A percentile compares a stretch with the other conserved stretches of the same genome.
phyloP scores from a whole-genome alignment of 2,888 invertebrate species.

The Holacanthella duospinosa region DNA sequence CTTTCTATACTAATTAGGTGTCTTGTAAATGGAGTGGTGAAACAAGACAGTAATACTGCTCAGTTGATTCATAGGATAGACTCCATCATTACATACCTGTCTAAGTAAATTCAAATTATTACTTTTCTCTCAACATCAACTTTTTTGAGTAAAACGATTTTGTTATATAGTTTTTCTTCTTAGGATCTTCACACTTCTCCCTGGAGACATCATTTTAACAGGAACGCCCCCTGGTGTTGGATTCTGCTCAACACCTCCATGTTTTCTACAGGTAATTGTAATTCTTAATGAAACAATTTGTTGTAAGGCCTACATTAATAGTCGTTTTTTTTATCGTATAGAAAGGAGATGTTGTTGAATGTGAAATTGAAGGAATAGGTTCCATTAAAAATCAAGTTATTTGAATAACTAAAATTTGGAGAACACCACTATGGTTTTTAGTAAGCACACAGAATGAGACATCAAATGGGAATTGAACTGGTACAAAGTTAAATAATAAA shows the following conservation, averaged over 20 bases:
- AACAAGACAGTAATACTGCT: constrained; percentile 67
- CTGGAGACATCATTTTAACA: constrained; percentile 77
- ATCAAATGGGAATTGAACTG: too few species aligned
- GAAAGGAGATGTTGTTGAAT: constrained; percentile 66
- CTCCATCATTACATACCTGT: constrained; percentile 62
- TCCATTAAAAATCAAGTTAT: constrained; percentile 53
- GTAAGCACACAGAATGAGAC: too few species aligned
- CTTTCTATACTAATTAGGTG: constrained; percentile 49
- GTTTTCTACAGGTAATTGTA: constrained; percentile 59
- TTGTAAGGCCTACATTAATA: too few species aligned
- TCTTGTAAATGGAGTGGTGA: constrained; percentile 62
- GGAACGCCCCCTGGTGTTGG: constrained; percentile 73
- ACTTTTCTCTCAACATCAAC: too few species aligned
- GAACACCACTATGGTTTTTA: too few species aligned
- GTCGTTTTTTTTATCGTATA: too few species aligned
- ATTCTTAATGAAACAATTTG: constrained; percentile 15
- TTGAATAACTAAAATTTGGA: too few species aligned
- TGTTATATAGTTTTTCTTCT: background rate
- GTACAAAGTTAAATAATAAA: too few species aligned
- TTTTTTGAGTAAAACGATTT: too few species aligned
- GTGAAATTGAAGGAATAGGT: constrained; percentile 61
- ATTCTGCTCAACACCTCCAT: constrained; percentile 61
- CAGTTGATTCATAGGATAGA: constrained; percentile 70
- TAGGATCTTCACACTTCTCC: constrained; percentile 66
- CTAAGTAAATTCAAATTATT: too few species aligned